These are phyloP conservation scores for Pachypsylla venusta DNA, from an alignment of 1,140 invertebrate genomes.

Conservation along the genomic window DNA sequence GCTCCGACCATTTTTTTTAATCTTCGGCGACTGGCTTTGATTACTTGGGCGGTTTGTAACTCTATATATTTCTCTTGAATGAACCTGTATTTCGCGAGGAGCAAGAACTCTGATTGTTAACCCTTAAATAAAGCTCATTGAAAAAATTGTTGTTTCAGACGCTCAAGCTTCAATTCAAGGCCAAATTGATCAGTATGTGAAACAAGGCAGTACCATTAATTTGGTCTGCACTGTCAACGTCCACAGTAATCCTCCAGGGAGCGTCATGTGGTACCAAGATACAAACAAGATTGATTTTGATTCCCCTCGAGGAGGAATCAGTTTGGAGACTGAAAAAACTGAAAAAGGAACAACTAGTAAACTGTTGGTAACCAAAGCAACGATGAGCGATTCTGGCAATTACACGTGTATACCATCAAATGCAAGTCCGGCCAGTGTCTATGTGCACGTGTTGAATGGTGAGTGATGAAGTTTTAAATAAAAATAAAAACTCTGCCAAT, in stretches of 20 bases:
- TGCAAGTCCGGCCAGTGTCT: conserved; percentile 69
- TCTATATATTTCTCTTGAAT: too few species aligned
- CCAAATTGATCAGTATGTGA: conserved; percentile 74
- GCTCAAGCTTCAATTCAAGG: conserved; percentile 71
- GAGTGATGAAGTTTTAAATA: too few species aligned
- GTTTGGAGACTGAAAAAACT: conserved; percentile 79
- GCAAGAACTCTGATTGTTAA: too few species aligned
- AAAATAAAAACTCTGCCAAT: too few species aligned
- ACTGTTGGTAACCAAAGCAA: conserved; percentile 71
- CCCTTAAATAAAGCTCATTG: too few species aligned
- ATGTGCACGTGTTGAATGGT: conserved; percentile 83
- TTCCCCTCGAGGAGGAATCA: conserved; percentile 57
- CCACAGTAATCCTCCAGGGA: conserved; percentile 65
- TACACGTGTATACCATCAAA: conserved; percentile 77
- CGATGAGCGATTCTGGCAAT: conserved; percentile 70
- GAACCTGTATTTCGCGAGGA: too few species aligned
- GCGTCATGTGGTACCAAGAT: conserved; percentile 67
- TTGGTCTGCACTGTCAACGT: conserved; percentile 75
- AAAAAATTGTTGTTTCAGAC: too few species aligned
- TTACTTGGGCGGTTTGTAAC: too few species aligned
- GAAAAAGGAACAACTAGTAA: conserved; percentile 75
- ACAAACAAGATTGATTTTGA: conserved; percentile 66
- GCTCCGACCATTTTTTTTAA: too few species aligned
- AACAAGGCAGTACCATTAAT: conserved; percentile 78
- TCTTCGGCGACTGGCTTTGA: too few species aligned